A percentile compares a stretch with the other conserved stretches of the same genome.
These are phyloP conservation scores for Nipponacmea schrenckii DNA, from an alignment of 2,888 invertebrate genomes.

Conservation along the genomic window DNA sequence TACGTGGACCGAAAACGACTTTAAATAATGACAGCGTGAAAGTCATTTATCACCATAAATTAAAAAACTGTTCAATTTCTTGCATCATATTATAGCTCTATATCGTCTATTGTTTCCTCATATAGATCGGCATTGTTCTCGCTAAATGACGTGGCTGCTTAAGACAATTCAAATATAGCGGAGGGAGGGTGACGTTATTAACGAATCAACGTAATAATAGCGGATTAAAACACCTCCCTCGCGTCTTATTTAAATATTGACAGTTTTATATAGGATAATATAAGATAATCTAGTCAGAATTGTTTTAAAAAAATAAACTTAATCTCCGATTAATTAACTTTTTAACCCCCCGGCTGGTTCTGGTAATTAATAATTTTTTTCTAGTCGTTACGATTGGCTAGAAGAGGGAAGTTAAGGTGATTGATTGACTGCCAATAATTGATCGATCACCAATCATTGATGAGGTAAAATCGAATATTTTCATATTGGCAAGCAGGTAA, in stretches of 20 bases:
- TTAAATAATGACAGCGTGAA: no score
- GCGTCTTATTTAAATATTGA: neutral
- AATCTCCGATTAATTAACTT: neutral
- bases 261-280: neutral
- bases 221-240: neutral
- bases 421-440: neutral
- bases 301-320: no score
- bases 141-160: no score
- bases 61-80: no score
- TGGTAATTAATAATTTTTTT: neutral
- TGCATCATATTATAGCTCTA: no score
- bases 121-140: no score
- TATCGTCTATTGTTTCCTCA: no score
- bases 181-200: conserved; percentile 2
- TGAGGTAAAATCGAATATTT: conserved; percentile 2
- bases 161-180: neutral
- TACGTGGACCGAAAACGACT: no score
- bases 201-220: neutral
- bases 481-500: neutral
- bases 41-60: no score
- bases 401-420: neutral
- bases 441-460: neutral
- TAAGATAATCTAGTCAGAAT: no score
- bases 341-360: neutral
- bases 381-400: neutral